Evolutionary conservation across 2,888 invertebrate genomes (phyloP).

Genomic region (Camponotus fellah): DNA sequence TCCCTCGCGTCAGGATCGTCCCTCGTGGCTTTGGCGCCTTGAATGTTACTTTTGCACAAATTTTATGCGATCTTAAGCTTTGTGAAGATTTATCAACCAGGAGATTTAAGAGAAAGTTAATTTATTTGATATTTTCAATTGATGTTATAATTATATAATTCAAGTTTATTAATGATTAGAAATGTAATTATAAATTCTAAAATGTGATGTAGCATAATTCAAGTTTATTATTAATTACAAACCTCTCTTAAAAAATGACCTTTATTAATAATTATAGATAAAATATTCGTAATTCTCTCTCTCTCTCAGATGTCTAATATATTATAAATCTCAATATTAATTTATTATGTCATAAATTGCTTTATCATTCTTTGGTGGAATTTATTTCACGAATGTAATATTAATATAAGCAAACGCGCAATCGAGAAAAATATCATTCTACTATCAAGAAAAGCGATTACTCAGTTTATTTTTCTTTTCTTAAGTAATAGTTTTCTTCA

Average conservation of each 20-base stretch:
- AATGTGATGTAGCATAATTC: neutral
- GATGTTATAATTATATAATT: neutral
- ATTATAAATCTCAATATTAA: neutral
- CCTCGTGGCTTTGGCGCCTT: neutral
- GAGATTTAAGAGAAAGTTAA: neutral
- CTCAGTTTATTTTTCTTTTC: too few relatives aligned
- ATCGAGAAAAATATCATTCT: too few relatives aligned
- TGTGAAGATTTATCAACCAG: neutral
- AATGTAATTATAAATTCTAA: neutral
- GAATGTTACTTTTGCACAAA: neutral
- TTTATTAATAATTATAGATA: neutral
- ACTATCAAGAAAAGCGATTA: too few relatives aligned
- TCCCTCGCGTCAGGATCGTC: slow-evolving; percentile 33
- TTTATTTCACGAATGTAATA: neutral
- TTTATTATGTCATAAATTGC: neutral
- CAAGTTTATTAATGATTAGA: neutral
- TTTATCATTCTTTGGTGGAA: neutral
- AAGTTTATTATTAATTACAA: neutral
- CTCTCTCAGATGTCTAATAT: neutral
- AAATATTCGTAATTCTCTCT: neutral
- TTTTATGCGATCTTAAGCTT: neutral
- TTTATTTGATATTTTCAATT: neutral
- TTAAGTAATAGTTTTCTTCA: too few relatives aligned
- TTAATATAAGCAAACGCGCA: neutral
- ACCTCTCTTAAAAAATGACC: neutral